Percentiles rank a stretch among this genome's conserved stretches.
phyloP scores from a whole-genome alignment of 1,140 invertebrate species.

The Samia ricini region DNA sequence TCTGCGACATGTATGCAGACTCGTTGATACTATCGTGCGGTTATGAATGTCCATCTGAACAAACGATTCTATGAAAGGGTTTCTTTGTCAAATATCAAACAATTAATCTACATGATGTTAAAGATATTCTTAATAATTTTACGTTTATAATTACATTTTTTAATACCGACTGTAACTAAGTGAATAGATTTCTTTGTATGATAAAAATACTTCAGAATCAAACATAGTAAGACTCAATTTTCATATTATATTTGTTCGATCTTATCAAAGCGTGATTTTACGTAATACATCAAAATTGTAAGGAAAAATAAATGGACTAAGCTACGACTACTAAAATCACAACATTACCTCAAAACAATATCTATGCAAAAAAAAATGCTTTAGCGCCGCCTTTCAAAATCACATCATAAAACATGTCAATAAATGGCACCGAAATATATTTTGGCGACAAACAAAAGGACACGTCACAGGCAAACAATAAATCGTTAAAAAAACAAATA shows the following conservation, averaged over 20 bases:
- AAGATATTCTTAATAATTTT: conserved; percentile 14
- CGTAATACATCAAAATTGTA: too few relatives aligned
- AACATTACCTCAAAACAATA: too few relatives aligned
- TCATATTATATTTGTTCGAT: too few relatives aligned
- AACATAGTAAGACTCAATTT: too few relatives aligned
- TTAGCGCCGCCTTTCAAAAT: conserved; percentile 39
- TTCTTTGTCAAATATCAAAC: conserved; percentile 46
- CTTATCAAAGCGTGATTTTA: too few relatives aligned
- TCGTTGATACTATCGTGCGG: conserved; percentile 57
- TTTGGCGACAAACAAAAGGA: conserved; percentile 43
- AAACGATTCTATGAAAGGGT: conserved; percentile 47
- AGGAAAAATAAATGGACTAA: too few relatives aligned
- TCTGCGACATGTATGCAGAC: conserved; percentile 36
- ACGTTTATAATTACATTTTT: conserved; percentile 3
- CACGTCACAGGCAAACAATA: conserved; percentile 30
- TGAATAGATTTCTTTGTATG: too few relatives aligned
- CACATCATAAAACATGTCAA: conserved; percentile 30
- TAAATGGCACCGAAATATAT: conserved; percentile 34
- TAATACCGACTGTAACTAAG: not conserved
- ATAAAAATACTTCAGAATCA: too few relatives aligned
- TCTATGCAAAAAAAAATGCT: not conserved
- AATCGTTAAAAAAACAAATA: conserved; percentile 63
- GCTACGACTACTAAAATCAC: too few relatives aligned
- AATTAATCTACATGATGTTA: conserved; percentile 58
- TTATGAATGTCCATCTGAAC: conserved; percentile 62